Percentiles rank a stretch among this genome's conserved stretches.
Conservation (phyloP, 2,113 vertebrate species). For the cat (Felis catus) region F.catus_Fca126_mat1.0 CM031415.1:143648501-143649000, state of each 20-base stretch:
- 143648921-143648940: neutral
- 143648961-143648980: constrained; percentile 13
- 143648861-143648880: neutral
- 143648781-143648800: constrained; percentile 20
- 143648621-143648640: neutral
- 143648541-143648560: neutral
- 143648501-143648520: neutral
- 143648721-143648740: neutral
- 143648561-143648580: neutral
- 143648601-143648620: constrained; percentile 27
- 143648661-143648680: neutral
- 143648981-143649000: neutral
- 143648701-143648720: neutral
- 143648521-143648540: neutral
- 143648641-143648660: constrained; percentile 21
- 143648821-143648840: constrained; percentile 22
- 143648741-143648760: neutral
- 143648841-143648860: neutral
- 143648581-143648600: neutral
- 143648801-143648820: neutral
- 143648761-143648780: constrained; percentile 7
- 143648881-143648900: neutral
- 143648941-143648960: constrained; percentile 15
- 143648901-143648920: neutral
- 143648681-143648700: constrained; percentile 1